These are phyloP conservation scores for Sternarchorhynchus goeldii DNA, from an alignment of 2,797 vertebrate genomes.

Conservation along the genomic window DNA sequence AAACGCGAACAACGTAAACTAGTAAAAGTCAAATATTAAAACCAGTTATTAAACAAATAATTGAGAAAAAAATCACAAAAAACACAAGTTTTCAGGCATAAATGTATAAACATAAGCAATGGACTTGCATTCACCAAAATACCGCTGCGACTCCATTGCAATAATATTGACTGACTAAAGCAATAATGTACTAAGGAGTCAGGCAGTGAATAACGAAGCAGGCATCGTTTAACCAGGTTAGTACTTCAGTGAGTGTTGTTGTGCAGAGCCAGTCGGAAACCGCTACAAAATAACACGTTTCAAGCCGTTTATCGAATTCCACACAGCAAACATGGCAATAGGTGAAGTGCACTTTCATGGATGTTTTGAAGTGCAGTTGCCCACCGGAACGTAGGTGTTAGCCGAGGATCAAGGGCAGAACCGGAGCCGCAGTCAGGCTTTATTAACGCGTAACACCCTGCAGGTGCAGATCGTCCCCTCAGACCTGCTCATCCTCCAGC, in stretches of 20 bases:
- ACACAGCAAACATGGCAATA: background rate
- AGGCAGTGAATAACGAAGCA: background rate
- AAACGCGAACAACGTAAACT: background rate
- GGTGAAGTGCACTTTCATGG: background rate
- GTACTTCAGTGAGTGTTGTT: background rate
- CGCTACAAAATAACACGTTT: background rate
- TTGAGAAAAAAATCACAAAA: background rate
- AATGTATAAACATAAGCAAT: too few relatives aligned
- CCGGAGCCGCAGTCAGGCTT: too few relatives aligned
- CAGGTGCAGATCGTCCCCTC: conserved; percentile 14
- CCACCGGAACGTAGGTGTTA: background rate
- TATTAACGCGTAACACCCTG: background rate
- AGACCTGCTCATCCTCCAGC: conserved; percentile 13
- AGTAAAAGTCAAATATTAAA: background rate
- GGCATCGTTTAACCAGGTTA: background rate
- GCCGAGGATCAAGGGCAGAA: too few relatives aligned
- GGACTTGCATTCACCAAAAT: too few relatives aligned
- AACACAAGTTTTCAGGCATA: background rate
- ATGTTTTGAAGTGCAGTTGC: background rate
- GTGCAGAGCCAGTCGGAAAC: background rate
- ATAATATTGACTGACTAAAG: background rate
- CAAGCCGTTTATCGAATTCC: background rate
- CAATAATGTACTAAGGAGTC: too few relatives aligned
- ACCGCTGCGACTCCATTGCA: background rate
- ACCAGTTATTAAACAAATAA: background rate